phyloP scores from a whole-genome alignment of 1,140 invertebrate genomes.

The Lasioglossum baleicum region DNA sequence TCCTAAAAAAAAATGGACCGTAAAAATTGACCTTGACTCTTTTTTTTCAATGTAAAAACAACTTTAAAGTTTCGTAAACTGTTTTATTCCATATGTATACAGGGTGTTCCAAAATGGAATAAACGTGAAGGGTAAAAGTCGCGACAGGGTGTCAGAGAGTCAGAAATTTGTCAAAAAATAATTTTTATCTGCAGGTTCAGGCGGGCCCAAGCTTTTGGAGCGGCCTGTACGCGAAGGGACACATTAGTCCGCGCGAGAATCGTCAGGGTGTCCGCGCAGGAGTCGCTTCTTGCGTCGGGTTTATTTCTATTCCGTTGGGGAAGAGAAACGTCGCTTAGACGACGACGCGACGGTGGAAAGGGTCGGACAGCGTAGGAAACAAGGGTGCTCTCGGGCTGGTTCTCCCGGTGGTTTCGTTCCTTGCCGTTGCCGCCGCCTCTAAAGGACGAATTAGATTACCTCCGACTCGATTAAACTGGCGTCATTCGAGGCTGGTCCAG shows the following conservation, averaged over 20 bases:
- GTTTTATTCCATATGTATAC: too few relatives aligned
- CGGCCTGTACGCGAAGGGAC: conserved; percentile 24
- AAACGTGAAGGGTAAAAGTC: too few relatives aligned
- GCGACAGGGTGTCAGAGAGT: too few relatives aligned
- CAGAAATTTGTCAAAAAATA: too few relatives aligned
- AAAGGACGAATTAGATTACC: conserved; percentile 74
- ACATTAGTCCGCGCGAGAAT: conserved; percentile 24
- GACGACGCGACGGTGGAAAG: conserved; percentile 3
- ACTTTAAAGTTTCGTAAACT: too few relatives aligned
- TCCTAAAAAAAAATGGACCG: too few relatives aligned
- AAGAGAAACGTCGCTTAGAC: conserved; percentile 56
- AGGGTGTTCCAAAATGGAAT: too few relatives aligned
- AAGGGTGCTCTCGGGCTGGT: conserved; percentile 43
- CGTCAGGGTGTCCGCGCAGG: conserved; percentile 12
- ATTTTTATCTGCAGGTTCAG: too few relatives aligned
- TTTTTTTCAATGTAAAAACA: too few relatives aligned
- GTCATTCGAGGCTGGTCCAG: conserved; percentile 50
- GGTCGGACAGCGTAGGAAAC: conserved; percentile 48
- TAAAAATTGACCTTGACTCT: too few relatives aligned
- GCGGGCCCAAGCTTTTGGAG: not conserved
- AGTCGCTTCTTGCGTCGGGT: conserved; percentile 45
- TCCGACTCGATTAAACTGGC: conserved; percentile 73
- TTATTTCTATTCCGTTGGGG: conserved; percentile 72
- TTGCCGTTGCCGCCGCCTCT: conserved; percentile 57
- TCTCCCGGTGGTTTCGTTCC: conserved; percentile 63